These are phyloP conservation scores for Hydrotaea diabolus DNA, from an alignment of 2,888 invertebrate genomes.

Conservation along the genomic window DNA sequence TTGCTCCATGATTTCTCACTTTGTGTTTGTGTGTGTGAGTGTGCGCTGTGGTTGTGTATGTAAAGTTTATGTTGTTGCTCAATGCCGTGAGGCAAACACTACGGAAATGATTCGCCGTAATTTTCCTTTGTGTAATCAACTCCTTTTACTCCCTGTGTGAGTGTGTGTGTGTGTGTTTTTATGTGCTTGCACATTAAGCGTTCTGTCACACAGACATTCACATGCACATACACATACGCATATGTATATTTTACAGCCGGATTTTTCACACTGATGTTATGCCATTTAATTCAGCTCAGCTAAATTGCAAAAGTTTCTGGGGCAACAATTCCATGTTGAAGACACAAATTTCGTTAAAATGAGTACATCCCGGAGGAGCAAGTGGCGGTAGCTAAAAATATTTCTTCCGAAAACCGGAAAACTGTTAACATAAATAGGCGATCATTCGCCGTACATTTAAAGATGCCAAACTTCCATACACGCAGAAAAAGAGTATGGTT, in stretches of 20 bases:
- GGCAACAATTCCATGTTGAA: not conserved
- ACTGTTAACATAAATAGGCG: no score
- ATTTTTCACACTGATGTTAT: constrained; percentile 21
- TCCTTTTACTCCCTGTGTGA: constrained; percentile 70
- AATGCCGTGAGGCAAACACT: constrained; percentile 75
- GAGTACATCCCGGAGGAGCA: no score
- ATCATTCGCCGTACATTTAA: no score
- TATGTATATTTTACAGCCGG: not conserved
- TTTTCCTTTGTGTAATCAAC: constrained; percentile 80
- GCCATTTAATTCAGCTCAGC: constrained; percentile 16
- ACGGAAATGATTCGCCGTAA: constrained; percentile 80
- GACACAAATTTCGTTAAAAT: not conserved
- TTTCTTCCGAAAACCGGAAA: no score
- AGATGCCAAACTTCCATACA: no score
- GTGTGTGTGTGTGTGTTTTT: not conserved
- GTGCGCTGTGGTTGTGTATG: constrained; percentile 54
- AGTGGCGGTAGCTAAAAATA: no score
- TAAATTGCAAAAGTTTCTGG: constrained; percentile 28
- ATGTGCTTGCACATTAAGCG: not conserved
- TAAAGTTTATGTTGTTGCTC: constrained; percentile 65
- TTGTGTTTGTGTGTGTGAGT: not conserved
- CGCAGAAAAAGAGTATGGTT: no score
- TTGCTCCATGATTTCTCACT: constrained; percentile 40
- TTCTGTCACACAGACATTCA: no score
- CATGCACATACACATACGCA: not conserved